These are phyloP conservation scores for Drosophila demipolita DNA, from an alignment of 2,888 invertebrate genomes.

Conservation along the genomic window DNA sequence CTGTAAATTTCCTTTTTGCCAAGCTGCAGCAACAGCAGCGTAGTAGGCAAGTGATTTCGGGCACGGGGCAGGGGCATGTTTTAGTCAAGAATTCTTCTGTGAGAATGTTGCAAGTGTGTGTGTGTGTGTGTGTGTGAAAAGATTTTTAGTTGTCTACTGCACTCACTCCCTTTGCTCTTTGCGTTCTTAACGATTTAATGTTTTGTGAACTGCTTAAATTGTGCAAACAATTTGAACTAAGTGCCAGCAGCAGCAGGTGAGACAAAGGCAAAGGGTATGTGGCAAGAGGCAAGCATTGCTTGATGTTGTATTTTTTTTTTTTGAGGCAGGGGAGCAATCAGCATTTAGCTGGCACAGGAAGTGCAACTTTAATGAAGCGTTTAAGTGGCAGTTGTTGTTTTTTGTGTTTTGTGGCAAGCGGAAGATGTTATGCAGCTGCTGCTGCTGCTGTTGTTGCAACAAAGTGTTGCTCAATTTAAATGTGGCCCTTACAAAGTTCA, in stretches of 20 bases:
- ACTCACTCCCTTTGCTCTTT: conserved; percentile 14
- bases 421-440: conserved; percentile 25
- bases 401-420: conserved; percentile 10
- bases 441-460: conserved; percentile 11
- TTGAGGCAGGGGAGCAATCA: conserved; percentile 12
- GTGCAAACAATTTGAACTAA: conserved; percentile 80
- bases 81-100: conserved; percentile 46
- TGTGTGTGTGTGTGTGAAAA: conserved; percentile 48
- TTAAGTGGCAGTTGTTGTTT: conserved; percentile 48
- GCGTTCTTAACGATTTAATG: conserved; percentile 77
- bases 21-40: conserved; percentile 34
- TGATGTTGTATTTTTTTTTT: conserved; percentile 57
- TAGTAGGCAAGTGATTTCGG: neutral
- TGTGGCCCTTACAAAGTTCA: conserved; percentile 4
- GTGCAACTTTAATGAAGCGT: conserved; percentile 81
- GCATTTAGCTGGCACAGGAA: conserved; percentile 61
- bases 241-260: conserved; percentile 56
- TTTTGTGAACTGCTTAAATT: conserved; percentile 81
- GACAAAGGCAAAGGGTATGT: conserved; percentile 8
- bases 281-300: conserved; percentile 54
- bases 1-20: conserved; percentile 70
- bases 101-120: conserved; percentile 61
- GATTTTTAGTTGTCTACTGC: conserved; percentile 47
- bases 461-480: conserved; percentile 20
- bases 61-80: conserved; percentile 1